Conservation (phyloP, 2,113 vertebrate species). For the Platysternon megacephalum region DNA sequence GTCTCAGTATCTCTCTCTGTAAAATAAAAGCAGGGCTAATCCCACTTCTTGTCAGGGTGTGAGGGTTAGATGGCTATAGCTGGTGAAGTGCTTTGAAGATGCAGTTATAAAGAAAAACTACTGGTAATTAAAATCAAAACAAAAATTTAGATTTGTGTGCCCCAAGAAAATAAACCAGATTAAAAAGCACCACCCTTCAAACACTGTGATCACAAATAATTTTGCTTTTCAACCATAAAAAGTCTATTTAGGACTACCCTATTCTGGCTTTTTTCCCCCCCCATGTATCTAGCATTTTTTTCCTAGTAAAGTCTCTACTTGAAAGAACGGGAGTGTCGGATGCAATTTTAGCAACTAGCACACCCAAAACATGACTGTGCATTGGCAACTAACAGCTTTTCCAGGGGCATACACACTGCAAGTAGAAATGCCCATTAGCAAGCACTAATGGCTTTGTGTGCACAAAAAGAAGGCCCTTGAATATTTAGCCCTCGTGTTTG, state of each 20-base stretch:
- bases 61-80: not conserved
- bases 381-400: not conserved
- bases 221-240: not conserved
- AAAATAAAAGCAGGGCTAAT: not conserved
- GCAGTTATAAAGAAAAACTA: not conserved
- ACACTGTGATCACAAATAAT: accelerated
- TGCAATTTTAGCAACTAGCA: not conserved
- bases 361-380: not conserved
- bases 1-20: not conserved
- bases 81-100: not conserved
- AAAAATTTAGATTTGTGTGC: not conserved
- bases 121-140: not conserved
- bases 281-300: not conserved
- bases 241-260: not conserved
- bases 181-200: not conserved
- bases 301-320: not conserved
- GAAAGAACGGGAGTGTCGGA: too few species aligned
- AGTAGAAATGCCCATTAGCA: not conserved
- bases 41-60: not conserved
- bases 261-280: not conserved
- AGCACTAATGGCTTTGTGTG: not conserved
- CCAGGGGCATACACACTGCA: not conserved
- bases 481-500: not conserved
- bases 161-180: not conserved
- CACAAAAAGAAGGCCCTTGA: not conserved